These are phyloP conservation scores for Drosophila nigrodunni DNA, from an alignment of 1,140 invertebrate genomes.

Conservation along the genomic window DNA sequence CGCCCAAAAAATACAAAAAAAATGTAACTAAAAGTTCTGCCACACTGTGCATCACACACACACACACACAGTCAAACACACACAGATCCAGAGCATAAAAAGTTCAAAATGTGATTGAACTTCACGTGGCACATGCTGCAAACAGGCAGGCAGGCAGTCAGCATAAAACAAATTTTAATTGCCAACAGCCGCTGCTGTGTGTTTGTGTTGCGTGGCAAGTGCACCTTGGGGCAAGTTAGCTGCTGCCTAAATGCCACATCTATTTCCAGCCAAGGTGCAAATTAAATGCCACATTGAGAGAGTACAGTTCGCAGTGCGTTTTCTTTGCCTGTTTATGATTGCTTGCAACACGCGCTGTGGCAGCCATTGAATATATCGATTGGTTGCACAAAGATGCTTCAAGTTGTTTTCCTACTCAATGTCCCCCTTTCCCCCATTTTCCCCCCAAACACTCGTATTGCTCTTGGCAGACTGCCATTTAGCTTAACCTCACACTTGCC, in stretches of 20 bases:
- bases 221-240: slow-evolving; percentile 19
- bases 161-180: slow-evolving; percentile 39
- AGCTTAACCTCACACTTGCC: slow-evolving; percentile 31
- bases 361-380: slow-evolving; percentile 64
- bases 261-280: too few relatives aligned
- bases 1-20: too few relatives aligned
- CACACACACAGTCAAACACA: slow-evolving; percentile 1
- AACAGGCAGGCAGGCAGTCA: not conserved
- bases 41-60: not conserved
- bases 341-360: slow-evolving; percentile 38
- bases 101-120: slow-evolving; percentile 81
- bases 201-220: slow-evolving; percentile 4
- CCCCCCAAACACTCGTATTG: not conserved
- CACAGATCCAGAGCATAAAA: slow-evolving; percentile 21
- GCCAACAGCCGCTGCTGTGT: slow-evolving; percentile 16
- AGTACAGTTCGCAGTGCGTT: slow-evolving; percentile 7
- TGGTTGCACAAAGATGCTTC: slow-evolving; percentile 41
- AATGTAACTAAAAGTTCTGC: slow-evolving; percentile 18
- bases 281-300: too few relatives aligned
- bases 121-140: slow-evolving; percentile 32
- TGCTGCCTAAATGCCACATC: slow-evolving; percentile 42
- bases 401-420: slow-evolving; percentile 18
- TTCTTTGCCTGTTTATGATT: slow-evolving; percentile 55
- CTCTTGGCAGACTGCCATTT: slow-evolving; percentile 42
- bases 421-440: not conserved